Evolutionary conservation across 2,797 vertebrate species (phyloP).

Genomic region (Aulostomus chinensis): DNA sequence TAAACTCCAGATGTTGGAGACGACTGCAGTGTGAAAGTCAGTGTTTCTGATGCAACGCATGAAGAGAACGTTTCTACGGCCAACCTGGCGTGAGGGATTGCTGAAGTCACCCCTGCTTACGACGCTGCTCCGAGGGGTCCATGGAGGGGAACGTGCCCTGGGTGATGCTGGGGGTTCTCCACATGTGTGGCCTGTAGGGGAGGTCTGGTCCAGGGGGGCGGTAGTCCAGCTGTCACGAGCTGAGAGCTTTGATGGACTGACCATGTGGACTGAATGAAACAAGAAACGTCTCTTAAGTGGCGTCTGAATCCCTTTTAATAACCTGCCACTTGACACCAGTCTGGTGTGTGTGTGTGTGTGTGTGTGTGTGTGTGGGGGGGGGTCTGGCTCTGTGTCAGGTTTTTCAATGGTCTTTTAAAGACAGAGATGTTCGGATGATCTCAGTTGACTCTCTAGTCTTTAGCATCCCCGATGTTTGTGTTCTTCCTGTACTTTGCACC

Average conservation of each 20-base stretch:
- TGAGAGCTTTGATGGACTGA: slow-evolving; percentile 8
- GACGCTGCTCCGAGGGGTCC: slow-evolving; percentile 14
- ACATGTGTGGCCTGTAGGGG: slow-evolving; percentile 50
- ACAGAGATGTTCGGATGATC: too few species aligned
- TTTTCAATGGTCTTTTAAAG: too few species aligned
- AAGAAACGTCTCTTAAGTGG: slow-evolving; percentile 25
- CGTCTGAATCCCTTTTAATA: slow-evolving; percentile 36
- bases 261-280: slow-evolving; percentile 30
- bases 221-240: slow-evolving; percentile 36
- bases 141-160: slow-evolving; percentile 8
- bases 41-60: slow-evolving; percentile 26
- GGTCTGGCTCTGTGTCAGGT: too few species aligned
- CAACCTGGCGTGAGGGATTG: too few species aligned
- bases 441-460: too few species aligned
- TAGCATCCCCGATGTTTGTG: too few species aligned
- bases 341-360: slow-evolving; percentile 11
- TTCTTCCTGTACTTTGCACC: too few species aligned
- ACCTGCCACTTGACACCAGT: slow-evolving; percentile 26
- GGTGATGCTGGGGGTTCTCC: slow-evolving; percentile 13
- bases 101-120: slow-evolving; percentile 13
- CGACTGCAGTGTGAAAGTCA: background rate
- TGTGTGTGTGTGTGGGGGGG: slow-evolving; percentile 13
- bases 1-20: slow-evolving; percentile 73
- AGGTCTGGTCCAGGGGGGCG: slow-evolving; percentile 9
- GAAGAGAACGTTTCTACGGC: too few species aligned